A percentile compares a stretch with the other conserved stretches of the same genome.
Conservation (phyloP, 2,113 vertebrate genomes). For the Spheniscus mendiculus region DNA sequence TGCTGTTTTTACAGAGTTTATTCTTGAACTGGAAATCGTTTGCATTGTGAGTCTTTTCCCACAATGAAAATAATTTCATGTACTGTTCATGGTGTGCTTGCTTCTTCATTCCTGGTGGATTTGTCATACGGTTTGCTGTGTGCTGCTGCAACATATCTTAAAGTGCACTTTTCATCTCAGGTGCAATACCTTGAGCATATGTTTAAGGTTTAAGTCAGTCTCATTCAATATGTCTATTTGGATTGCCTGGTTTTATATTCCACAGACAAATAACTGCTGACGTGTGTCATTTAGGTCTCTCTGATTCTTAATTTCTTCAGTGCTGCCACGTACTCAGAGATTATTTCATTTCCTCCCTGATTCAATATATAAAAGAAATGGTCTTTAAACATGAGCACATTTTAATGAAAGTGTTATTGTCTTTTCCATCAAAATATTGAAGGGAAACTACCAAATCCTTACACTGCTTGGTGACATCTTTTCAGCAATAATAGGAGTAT, state of each 20-base stretch:
- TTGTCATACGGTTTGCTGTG: background rate
- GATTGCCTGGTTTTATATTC: background rate
- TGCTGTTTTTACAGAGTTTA: background rate
- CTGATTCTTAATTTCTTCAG: background rate
- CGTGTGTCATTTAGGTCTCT: background rate
- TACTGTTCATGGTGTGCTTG: background rate
- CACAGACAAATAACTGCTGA: background rate
- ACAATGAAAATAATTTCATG: background rate
- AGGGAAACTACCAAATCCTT: background rate
- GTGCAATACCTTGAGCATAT: background rate
- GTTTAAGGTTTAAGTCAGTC: background rate
- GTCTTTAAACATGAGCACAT: background rate
- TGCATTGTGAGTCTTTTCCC: background rate
- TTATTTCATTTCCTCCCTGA: background rate
- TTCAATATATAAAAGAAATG: background rate
- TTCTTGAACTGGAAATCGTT: background rate
- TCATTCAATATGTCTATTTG: background rate
- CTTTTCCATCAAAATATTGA: background rate
- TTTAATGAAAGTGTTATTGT: background rate
- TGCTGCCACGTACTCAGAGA: background rate
- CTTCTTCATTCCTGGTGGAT: background rate
- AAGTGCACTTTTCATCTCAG: background rate
- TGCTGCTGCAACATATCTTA: background rate
- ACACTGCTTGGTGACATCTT: background rate
- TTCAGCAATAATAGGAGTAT: background rate